These are phyloP conservation scores for Anticlea derivata DNA, from an alignment of 2,888 invertebrate genomes.

Conservation along the genomic window DNA sequence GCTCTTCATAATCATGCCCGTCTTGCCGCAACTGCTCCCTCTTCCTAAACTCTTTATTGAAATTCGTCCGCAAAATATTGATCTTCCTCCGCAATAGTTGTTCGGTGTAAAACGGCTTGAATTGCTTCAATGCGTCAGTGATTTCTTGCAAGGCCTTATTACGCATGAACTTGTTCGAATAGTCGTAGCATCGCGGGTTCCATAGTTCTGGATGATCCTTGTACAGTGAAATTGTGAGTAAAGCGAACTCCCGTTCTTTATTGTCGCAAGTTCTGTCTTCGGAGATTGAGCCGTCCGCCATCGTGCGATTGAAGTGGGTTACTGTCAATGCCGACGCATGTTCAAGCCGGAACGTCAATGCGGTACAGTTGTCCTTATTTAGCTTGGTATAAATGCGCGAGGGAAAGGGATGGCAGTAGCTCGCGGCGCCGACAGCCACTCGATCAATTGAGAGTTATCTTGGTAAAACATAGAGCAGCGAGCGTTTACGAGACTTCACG, in stretches of 20 bases:
- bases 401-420: background rate
- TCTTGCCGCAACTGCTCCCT: background rate
- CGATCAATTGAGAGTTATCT: background rate
- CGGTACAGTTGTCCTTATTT: conserved; percentile 3
- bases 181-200: background rate
- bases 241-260: conserved; percentile 5
- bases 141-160: background rate
- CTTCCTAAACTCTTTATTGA: conserved; percentile 9
- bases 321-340: conserved; percentile 8
- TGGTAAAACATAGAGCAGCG: background rate
- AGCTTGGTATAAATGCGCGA: background rate
- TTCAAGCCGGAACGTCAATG: conserved; percentile 14
- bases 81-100: conserved; percentile 9
- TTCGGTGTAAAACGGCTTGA: conserved; percentile 5
- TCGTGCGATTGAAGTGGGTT: conserved; percentile 11
- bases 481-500: too few species aligned
- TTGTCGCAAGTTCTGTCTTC: background rate
- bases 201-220: conserved; percentile 8
- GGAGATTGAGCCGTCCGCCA: conserved; percentile 11
- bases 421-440: background rate
- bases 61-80: conserved; percentile 18
- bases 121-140: background rate
- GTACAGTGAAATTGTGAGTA: conserved; percentile 6
- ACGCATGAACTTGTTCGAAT: conserved; percentile 8
- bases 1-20: conserved; percentile 1